These are phyloP conservation scores for Nebria salina DNA, from an alignment of 2,888 invertebrate species.

Conservation along the genomic window DNA sequence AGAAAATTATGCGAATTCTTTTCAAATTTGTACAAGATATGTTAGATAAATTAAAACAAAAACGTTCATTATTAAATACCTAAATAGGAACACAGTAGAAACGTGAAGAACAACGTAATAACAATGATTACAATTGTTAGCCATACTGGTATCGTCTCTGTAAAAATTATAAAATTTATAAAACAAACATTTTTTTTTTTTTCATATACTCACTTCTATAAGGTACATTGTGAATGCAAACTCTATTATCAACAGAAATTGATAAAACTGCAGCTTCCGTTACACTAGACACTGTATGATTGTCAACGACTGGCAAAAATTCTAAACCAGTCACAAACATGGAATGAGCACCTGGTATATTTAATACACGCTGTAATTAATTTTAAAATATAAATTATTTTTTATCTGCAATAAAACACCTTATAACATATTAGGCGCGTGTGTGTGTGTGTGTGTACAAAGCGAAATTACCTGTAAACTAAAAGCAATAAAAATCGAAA, in stretches of 20 bases:
- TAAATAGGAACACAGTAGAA: constrained; percentile 83
- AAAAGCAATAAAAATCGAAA: constrained; percentile 90
- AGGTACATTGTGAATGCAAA: constrained; percentile 88
- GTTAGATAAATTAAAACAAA: constrained; percentile 35
- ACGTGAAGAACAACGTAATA: constrained; percentile 79
- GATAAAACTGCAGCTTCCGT: constrained; percentile 90
- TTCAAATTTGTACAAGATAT: constrained; percentile 27
- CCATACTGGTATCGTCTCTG: constrained; percentile 86
- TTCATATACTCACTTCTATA: constrained; percentile 70
- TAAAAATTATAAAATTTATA: too few relatives aligned
- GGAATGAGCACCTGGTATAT: constrained; percentile 86
- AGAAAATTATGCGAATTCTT: constrained; percentile 18
- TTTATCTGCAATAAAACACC: too few relatives aligned
- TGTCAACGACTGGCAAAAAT: constrained; percentile 84
- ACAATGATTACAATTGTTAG: constrained; percentile 79
- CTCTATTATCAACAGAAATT: constrained; percentile 95
- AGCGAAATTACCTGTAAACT: constrained; percentile 77
- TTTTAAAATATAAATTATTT: constrained; percentile 21
- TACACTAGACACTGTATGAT: constrained; percentile 76
- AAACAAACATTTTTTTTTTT: constrained; percentile 31
- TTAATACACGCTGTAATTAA: constrained; percentile 76
- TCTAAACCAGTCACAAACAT: constrained; percentile 97
- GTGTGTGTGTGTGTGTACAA: too few relatives aligned
- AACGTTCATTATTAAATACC: constrained; percentile 68
- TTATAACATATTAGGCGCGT: neutral